Conservation (phyloP, 64 coral and sea anemone species). For the Actinia tenebrosa region DNA sequence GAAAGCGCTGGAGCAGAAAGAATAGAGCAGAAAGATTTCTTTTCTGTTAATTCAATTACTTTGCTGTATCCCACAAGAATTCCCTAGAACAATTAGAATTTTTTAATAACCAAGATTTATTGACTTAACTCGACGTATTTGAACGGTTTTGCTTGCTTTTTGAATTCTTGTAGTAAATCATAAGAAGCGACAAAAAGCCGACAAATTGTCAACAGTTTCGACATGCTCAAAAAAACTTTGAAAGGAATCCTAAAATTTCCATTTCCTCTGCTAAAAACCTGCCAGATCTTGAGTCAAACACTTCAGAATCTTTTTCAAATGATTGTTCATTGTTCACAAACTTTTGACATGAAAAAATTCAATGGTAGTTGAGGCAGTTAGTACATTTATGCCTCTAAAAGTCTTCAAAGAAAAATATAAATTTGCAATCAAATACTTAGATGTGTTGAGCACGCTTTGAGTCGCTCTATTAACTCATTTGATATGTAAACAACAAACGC, state of each 20-base stretch:
- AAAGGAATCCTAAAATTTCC: not conserved
- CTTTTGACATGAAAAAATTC: not conserved
- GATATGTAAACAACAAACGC: not conserved
- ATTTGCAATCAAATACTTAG: not conserved
- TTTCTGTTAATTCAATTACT: not conserved
- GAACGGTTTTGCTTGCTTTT: conserved; percentile 9
- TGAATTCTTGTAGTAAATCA: not conserved
- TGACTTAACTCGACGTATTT: not conserved
- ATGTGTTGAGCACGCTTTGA: not conserved
- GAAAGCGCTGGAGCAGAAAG: not conserved
- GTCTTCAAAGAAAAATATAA: not conserved
- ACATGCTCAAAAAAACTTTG: not conserved
- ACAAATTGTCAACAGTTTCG: not conserved
- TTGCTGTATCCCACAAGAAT: conserved; percentile 4
- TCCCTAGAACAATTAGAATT: conserved; percentile 10
- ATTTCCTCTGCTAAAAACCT: not conserved
- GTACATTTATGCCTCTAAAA: not conserved
- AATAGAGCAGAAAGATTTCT: not conserved
- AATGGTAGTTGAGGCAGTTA: not conserved
- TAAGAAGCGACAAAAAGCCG: conserved; percentile 13
- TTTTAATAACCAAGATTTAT: conserved; percentile 9
- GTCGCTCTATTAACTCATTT: not conserved
- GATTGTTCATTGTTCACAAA: not conserved
- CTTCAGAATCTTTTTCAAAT: not conserved
- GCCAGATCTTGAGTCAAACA: not conserved